phyloP scores from a whole-genome alignment of 2,113 vertebrate species.

The Plotosus lineatus region DNA sequence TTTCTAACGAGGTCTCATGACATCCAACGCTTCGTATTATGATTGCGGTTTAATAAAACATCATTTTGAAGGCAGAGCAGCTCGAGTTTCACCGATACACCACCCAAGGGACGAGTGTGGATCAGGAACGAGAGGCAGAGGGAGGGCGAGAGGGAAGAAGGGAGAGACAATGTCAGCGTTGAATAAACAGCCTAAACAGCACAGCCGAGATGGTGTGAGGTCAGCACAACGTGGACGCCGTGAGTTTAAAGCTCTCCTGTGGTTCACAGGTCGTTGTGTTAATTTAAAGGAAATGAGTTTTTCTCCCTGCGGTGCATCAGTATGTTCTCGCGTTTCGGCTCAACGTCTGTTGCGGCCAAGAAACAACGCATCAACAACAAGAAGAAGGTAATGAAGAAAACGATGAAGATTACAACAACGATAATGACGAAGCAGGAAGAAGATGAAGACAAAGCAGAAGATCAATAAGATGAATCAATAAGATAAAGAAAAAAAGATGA shows the following conservation, averaged over 20 bases:
- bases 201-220: neutral
- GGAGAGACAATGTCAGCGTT: neutral
- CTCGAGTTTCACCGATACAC: slow-evolving; percentile 48
- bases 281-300: slow-evolving; percentile 24
- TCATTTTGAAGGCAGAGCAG: slow-evolving; percentile 49
- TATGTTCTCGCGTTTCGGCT: neutral
- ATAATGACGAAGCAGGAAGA: no score
- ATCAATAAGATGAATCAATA: no score
- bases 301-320: neutral
- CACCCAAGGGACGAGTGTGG: slow-evolving; percentile 36
- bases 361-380: neutral
- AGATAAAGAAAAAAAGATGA: no score
- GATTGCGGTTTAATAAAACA: slow-evolving; percentile 54
- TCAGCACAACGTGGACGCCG: neutral
- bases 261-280: slow-evolving; percentile 1
- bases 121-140: slow-evolving; percentile 5
- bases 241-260: neutral
- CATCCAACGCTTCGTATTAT: slow-evolving; percentile 40
- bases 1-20: slow-evolving; percentile 54
- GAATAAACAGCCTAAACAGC: neutral
- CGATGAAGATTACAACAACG: neutral
- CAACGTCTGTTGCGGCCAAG: neutral
- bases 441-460: no score
- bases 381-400: neutral
- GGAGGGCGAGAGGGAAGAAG: neutral